Evolutionary conservation across 1,140 invertebrate genomes (phyloP), one percentile per base, ranked within the genome.

Genomic region (Andricus grossulariae): DNA sequence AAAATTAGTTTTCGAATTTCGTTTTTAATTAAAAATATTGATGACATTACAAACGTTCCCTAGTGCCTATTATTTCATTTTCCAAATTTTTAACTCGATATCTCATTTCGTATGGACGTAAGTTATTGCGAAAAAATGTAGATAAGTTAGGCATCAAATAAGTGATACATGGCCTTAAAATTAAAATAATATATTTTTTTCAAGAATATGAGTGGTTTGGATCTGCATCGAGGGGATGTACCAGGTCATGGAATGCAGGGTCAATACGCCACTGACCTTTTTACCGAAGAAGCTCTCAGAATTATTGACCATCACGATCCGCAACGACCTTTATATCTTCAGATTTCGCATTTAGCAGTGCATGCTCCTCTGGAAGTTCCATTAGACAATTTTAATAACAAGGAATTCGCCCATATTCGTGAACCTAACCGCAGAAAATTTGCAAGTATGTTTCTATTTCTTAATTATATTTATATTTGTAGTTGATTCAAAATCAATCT

Each of bases 181-280:
- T 45, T 45, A 55, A 21, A 55, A 7, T 55, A 18, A 55, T 6
- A 76, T 19, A 12, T 21, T 45, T 19, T 13, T 72, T 79, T 73
- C 66, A n/a, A 92, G 85, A 92, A 93, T 72, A 91, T 92, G 87
- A 88, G 77, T 10, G 92, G 92, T 11, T 92, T 90, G 72, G 94
- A 94, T 80, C 88, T 94, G 85, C 90, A 93, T 25, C 85, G 92
- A 21, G 92, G 93, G 45, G 89, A 93, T 51, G 90, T 89, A 18
- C 90, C 93, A 2, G 94, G 93, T 4, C 94, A 93, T 87, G 93
- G 94, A 32, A 82, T 91, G 12, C 91, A 87, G n/a, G 94, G 94
- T 2, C 90, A 93, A 73, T 96, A 96, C 84, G 93, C 93, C 2
- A 96, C 95, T 0, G 93, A 95, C 78, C 85, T 95, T 2, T 95